These are phyloP conservation scores for Reticulitermes speratus DNA, from an alignment of 1,140 invertebrate species.

Conservation along the genomic window DNA sequence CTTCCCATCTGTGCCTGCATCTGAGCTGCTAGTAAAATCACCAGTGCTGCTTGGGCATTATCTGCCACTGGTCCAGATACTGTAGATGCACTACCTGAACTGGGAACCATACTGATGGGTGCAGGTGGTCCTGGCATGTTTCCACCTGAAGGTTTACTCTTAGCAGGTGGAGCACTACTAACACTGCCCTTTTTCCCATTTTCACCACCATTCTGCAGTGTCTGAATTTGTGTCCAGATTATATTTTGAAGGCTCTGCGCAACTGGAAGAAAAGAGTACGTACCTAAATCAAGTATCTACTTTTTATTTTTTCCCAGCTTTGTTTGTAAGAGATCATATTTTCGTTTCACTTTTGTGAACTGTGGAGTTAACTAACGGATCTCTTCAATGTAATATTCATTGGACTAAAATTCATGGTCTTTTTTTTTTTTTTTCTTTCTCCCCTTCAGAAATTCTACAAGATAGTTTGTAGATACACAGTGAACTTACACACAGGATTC, in stretches of 20 bases:
- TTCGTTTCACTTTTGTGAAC: too few species aligned
- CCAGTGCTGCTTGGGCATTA: conserved; percentile 35
- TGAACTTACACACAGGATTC: conserved; percentile 53
- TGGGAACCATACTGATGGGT: background rate
- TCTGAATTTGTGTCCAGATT: conserved; percentile 48
- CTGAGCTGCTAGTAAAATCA: conserved; percentile 45
- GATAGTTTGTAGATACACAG: too few species aligned
- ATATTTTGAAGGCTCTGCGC: conserved; percentile 55
- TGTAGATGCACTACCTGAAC: background rate
- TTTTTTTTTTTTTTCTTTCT: too few species aligned
- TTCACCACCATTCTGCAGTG: conserved; percentile 41
- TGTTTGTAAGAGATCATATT: too few species aligned
- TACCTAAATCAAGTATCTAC: too few species aligned
- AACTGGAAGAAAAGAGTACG: conserved; percentile 44
- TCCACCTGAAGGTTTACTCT: conserved; percentile 9
- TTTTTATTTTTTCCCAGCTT: too few species aligned
- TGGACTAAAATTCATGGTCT: too few species aligned
- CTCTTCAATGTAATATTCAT: too few species aligned
- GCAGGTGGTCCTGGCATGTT: background rate
- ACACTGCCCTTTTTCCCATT: conserved; percentile 22
- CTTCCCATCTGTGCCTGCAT: conserved; percentile 39
- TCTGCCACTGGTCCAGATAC: background rate
- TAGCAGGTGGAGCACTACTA: conserved; percentile 14
- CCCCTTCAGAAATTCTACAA: too few species aligned
- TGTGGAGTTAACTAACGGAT: too few species aligned